Conservation (phyloP, 2,113 vertebrate species). For the Potamarius usumacintae region DNA sequence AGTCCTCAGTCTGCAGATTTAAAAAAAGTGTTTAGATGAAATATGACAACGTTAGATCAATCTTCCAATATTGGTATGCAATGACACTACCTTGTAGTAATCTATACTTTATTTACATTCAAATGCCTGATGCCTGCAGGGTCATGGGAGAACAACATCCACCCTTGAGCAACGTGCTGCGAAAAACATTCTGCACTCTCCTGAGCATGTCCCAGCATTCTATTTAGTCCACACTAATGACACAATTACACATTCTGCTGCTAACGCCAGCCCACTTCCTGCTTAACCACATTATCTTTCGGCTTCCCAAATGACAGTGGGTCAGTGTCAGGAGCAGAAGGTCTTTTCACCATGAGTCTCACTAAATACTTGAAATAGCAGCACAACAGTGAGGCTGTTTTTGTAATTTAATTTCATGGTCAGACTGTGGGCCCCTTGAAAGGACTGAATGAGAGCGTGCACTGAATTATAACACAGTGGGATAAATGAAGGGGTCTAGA, state of each 20-base stretch:
- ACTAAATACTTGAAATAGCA: slow-evolving; percentile 38
- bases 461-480: slow-evolving; percentile 47
- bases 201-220: not conserved
- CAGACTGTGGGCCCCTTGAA: slow-evolving; percentile 31
- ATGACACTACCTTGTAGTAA: not conserved
- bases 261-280: not conserved
- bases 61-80: not conserved
- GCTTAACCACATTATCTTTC: slow-evolving; percentile 23
- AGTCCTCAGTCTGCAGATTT: not conserved
- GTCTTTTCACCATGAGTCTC: slow-evolving; percentile 21
- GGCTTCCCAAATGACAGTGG: slow-evolving; percentile 17
- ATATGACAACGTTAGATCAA: not conserved
- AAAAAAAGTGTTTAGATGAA: not conserved
- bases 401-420: slow-evolving; percentile 49
- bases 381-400: slow-evolving; percentile 16
- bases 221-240: slow-evolving; percentile 13
- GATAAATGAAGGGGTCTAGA: slow-evolving; percentile 62
- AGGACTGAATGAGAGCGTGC: slow-evolving; percentile 34
- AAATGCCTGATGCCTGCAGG: not conserved
- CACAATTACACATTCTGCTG: slow-evolving; percentile 10
- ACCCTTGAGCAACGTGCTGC: not conserved
- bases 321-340: slow-evolving; percentile 23
- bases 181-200: not conserved
- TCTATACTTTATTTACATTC: slow-evolving; percentile 15
- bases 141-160: not conserved